Evolutionary conservation across 2,888 invertebrate genomes (phyloP), one percentile per base, ranked within the genome.

Genomic region (Pyrochroa serraticornis): DNA sequence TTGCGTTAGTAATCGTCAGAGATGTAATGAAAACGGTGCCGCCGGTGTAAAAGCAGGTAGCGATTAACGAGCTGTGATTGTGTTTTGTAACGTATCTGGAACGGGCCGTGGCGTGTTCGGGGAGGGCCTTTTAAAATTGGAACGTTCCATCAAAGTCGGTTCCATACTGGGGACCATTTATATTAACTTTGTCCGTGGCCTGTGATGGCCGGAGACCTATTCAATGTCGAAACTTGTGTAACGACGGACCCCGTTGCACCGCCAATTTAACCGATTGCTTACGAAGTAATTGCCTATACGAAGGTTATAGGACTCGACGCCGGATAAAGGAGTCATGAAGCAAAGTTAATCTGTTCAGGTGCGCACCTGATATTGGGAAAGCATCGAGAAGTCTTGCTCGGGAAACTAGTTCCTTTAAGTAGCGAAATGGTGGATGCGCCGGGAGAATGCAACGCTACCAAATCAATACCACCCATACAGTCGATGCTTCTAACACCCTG

Each of bases 61-160:
- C 46, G 46, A 46, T 46, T 46, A 46, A 46, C 46, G 36, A 46
- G 46, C 37, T 37, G 46, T 37, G 46, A 46, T 46, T 46, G 13
- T 13, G 14, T 46, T 35, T 30, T 37, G 9, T 42, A 22, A 22
- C 22, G 22, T 22, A 22, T 22, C 22, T 22, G 5, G 22, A 22
- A 22, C 5, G 22, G 22, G 22, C 5, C 22, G 53, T 53, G 42
- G 42, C 53, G 53, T 53, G 53, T 43, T 54, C 42, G 48, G 51
- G 54, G 42, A 22, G 22, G 46, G 47, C 51, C 57, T 61, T 67
- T 64, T 62, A 63, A 63, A 68, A 71, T 69, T 66, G 66, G 65
- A 58, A 57, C 63, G 62, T 66, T 72, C 64, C 66, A 71, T 72
- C 72, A 70, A 72, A 69, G 72, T 71, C 72, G 50, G 48, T 50